Conservation (phyloP, 1,140 invertebrate genomes). For the Globodera rostochiensis region DNA sequence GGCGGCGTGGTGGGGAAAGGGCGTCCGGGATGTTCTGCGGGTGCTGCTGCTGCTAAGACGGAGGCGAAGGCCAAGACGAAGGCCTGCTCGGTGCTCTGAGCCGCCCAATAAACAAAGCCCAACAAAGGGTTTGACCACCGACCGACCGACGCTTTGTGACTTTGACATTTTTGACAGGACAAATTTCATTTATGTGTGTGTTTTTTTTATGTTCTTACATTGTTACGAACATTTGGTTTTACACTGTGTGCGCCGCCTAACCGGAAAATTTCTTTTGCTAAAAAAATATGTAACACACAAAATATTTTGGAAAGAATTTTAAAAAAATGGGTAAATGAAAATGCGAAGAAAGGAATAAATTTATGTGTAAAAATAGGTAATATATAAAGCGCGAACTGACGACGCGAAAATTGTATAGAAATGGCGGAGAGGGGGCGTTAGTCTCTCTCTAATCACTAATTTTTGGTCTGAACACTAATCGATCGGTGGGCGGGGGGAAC, state of each 20-base stretch:
- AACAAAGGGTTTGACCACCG: neutral
- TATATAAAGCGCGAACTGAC: no score
- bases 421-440: no score
- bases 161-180: neutral
- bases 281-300: neutral
- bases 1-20: neutral
- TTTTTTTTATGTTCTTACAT: neutral
- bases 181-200: neutral
- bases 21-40: neutral
- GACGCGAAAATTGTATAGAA: no score
- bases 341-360: no score
- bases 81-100: slow-evolving; percentile 22
- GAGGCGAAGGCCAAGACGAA: slow-evolving; percentile 10
- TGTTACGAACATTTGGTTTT: no score
- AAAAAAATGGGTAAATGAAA: neutral
- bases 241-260: no score
- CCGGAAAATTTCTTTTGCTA: no score
- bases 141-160: neutral
- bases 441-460: no score
- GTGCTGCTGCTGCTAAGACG: neutral
- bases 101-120: neutral
- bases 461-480: no score
- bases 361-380: no score
- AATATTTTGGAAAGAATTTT: neutral
- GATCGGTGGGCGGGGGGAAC: no score